Percentiles rank a stretch among this genome's conserved stretches.
Evolutionary conservation across 2,797 vertebrate species (phyloP).

Genomic region (Mus spretus): DNA sequence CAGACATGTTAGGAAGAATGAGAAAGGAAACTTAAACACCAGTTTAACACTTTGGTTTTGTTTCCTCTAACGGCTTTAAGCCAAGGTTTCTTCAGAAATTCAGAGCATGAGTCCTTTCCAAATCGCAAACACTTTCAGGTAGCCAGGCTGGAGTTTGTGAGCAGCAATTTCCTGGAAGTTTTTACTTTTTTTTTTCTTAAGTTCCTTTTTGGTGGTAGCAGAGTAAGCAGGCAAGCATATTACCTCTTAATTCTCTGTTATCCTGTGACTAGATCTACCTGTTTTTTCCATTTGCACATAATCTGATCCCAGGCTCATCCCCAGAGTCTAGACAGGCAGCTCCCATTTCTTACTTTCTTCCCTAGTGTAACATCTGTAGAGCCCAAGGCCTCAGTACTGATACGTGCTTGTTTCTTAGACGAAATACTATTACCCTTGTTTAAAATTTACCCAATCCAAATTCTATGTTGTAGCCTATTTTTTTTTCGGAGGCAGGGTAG

Average conservation of each 20-base stretch:
- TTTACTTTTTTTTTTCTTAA: constrained; percentile 5
- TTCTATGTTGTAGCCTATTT: constrained; percentile 1
- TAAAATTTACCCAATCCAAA: constrained; percentile 27
- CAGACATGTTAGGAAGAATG: background rate
- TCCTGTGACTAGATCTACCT: constrained; percentile 8
- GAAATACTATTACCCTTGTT: constrained; percentile 16
- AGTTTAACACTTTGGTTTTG: constrained; percentile 58
- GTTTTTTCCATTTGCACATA: constrained; percentile 24
- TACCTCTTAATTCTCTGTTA: constrained; percentile 29
- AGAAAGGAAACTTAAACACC: constrained; percentile 9
- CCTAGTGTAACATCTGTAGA: background rate
- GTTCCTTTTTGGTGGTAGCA: background rate
- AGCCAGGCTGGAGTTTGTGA: background rate
- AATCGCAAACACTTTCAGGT: constrained; percentile 43
- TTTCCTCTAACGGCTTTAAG: constrained; percentile 45
- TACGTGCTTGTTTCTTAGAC: constrained; percentile 23
- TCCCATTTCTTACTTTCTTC: constrained; percentile 40
- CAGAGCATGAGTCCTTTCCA: constrained; percentile 53
- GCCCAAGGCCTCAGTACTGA: background rate
- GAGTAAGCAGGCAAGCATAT: background rate
- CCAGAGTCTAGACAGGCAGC: background rate
- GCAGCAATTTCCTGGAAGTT: constrained; percentile 35
- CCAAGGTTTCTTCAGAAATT: constrained; percentile 48
- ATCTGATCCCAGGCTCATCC: background rate
- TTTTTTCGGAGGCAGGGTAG: background rate